Percentiles rank a stretch among this genome's conserved stretches.
Conservation (phyloP, 2,888 invertebrate species). For the Ochlodes sylvanus region DNA sequence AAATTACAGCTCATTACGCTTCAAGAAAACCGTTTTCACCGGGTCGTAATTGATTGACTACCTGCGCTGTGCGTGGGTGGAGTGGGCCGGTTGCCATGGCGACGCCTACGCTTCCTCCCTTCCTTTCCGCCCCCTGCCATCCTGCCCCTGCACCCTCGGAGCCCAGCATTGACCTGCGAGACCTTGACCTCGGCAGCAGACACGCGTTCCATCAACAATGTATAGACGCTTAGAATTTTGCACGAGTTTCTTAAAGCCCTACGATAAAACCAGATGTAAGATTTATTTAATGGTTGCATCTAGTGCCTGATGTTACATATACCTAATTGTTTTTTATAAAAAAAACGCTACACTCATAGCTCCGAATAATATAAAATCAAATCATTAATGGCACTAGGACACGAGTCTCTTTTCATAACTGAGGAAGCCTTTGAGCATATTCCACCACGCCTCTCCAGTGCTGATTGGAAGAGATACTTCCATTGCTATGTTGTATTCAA, state of each 20-base stretch:
- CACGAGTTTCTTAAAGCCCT: not conserved
- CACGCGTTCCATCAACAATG: slow-evolving; percentile 56
- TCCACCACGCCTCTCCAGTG: no score
- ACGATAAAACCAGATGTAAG: not conserved
- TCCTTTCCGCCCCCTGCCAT: slow-evolving; percentile 26
- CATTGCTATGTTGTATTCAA: no score
- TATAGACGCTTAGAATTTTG: slow-evolving; percentile 8
- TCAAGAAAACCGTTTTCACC: slow-evolving; percentile 60
- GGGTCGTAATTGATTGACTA: slow-evolving; percentile 76
- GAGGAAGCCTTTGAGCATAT: no score
- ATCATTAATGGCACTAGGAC: no score
- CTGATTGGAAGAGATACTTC: no score
- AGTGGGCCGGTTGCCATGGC: slow-evolving; percentile 76
- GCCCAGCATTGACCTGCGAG: slow-evolving; percentile 74
- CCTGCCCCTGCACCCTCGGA: slow-evolving; percentile 34
- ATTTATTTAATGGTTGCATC: no score
- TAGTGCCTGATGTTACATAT: no score
- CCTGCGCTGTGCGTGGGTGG: slow-evolving; percentile 68
- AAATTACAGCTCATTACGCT: slow-evolving; percentile 52
- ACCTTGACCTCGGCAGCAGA: slow-evolving; percentile 81
- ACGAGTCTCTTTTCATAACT: no score
- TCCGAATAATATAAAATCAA: no score
- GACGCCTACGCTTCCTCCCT: slow-evolving; percentile 69
- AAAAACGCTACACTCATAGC: no score
- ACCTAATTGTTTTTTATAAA: no score